phyloP scores from a whole-genome alignment of 2,888 invertebrate species.

The Drosophila putrida region DNA sequence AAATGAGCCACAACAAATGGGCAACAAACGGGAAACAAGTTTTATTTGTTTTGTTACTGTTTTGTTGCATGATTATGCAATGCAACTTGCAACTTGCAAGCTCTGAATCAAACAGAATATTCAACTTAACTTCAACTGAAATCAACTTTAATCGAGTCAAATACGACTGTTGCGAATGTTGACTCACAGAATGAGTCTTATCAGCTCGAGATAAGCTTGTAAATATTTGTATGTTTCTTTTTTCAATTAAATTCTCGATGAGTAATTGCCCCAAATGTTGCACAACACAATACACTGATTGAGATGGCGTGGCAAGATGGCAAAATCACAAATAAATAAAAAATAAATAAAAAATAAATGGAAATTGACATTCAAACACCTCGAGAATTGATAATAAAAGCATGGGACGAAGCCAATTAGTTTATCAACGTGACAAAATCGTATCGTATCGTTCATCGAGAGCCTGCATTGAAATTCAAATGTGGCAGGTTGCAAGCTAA shows the following conservation, averaged over 20 bases:
- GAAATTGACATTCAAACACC: slow-evolving; percentile 21
- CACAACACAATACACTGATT: slow-evolving; percentile 6
- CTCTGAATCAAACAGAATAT: slow-evolving; percentile 35
- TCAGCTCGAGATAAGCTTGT: slow-evolving; percentile 49
- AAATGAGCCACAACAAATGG: slow-evolving; percentile 62
- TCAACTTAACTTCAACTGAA: slow-evolving; percentile 7
- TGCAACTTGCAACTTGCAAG: slow-evolving; percentile 17
- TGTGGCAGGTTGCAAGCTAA: slow-evolving; percentile 59
- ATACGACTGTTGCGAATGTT: slow-evolving; percentile 18
- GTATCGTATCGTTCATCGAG: slow-evolving; percentile 21
- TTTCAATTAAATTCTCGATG: slow-evolving; percentile 49
- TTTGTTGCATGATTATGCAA: slow-evolving; percentile 53
- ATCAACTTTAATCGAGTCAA: slow-evolving; percentile 2
- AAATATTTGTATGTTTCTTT: slow-evolving; percentile 14
- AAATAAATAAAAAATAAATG: neutral
- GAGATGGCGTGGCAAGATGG: slow-evolving; percentile 9
- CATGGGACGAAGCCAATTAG: slow-evolving; percentile 54
- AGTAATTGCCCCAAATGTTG: slow-evolving; percentile 38
- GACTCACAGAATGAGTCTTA: slow-evolving; percentile 57
- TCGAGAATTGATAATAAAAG: slow-evolving; percentile 33
- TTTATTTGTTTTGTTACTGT: slow-evolving; percentile 41
- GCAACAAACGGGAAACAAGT: slow-evolving; percentile 60
- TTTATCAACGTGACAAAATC: slow-evolving; percentile 73
- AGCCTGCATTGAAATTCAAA: slow-evolving; percentile 72
- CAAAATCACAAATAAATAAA: neutral